phyloP scores from a whole-genome alignment of 2,797 vertebrate species.

The Tarsius wallacei region DNA sequence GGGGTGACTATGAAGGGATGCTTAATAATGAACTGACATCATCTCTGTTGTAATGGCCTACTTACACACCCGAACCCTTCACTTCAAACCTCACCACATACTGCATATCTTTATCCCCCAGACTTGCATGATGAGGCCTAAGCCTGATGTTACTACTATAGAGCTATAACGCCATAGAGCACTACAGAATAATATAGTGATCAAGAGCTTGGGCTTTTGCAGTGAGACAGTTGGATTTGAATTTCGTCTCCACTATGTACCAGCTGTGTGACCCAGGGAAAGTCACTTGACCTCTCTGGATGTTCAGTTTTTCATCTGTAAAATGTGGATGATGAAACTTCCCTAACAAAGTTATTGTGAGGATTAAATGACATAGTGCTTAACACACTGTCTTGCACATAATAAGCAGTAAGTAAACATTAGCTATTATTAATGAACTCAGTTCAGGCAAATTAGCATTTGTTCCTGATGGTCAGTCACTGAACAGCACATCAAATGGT shows the following conservation, averaged over 20 bases:
- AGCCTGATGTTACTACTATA: not conserved
- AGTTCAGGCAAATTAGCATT: slow-evolving; percentile 32
- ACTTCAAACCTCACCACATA: not conserved
- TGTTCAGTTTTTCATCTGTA: slow-evolving; percentile 26
- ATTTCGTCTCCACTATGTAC: not conserved
- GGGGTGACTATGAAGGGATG: not conserved
- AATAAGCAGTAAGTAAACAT: slow-evolving; percentile 52
- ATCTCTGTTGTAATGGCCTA: not conserved
- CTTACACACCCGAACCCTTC: not conserved
- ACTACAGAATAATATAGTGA: not conserved
- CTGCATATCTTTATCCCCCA: not conserved
- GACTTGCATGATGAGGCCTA: not conserved
- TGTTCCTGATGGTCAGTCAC: slow-evolving; percentile 34
- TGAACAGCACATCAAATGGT: slow-evolving; percentile 24
- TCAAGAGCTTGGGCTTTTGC: not conserved
- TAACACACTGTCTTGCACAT: slow-evolving; percentile 34
- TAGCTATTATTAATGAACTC: slow-evolving; percentile 44
- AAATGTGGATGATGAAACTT: slow-evolving; percentile 12
- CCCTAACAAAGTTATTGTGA: slow-evolving; percentile 58
- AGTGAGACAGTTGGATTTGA: not conserved
- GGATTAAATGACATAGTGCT: not conserved
- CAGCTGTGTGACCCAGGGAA: not conserved
- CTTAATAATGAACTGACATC: not conserved
- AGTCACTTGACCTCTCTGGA: not conserved
- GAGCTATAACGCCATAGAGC: not conserved